Percentiles rank a stretch among this genome's conserved stretches.
These are phyloP conservation scores for Drosophila albomicans DNA, from an alignment of 1,140 invertebrate species.

Conservation along the genomic window DNA sequence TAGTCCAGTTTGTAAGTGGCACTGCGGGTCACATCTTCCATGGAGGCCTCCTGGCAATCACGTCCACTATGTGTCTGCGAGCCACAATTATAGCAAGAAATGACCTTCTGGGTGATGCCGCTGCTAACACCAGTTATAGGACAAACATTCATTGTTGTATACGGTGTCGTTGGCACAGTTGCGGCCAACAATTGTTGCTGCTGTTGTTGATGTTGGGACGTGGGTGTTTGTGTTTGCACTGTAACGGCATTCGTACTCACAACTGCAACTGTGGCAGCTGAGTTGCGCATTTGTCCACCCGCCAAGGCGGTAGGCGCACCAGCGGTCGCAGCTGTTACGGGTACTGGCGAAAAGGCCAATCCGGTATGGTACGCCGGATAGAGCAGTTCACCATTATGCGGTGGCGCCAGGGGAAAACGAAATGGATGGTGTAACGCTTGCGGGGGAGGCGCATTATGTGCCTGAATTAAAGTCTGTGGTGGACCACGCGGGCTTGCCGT, in stretches of 20 bases:
- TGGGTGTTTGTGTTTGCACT: constrained; percentile 73
- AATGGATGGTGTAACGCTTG: constrained; percentile 84
- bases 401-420: constrained; percentile 83
- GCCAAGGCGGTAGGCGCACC: constrained; percentile 81
- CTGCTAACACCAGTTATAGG: constrained; percentile 64
- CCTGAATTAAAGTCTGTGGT: constrained; percentile 76
- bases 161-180: constrained; percentile 56
- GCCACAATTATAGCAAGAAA: constrained; percentile 91
- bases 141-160: constrained; percentile 61
- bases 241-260: constrained; percentile 67
- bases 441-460: constrained; percentile 82
- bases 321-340: constrained; percentile 84
- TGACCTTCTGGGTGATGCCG: constrained; percentile 61
- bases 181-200: constrained; percentile 38
- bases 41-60: constrained; percentile 94
- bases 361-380: constrained; percentile 85
- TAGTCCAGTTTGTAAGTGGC: constrained; percentile 88
- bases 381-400: constrained; percentile 82
- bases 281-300: constrained; percentile 85
- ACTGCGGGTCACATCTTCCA: constrained; percentile 93
- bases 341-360: constrained; percentile 54
- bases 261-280: constrained; percentile 48
- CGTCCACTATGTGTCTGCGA: constrained; percentile 90
- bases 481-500: constrained; percentile 77
- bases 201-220: constrained; percentile 59